Conservation (phyloP, 2,113 vertebrate genomes). For the Petrocephalus microphthalmus region DNA sequence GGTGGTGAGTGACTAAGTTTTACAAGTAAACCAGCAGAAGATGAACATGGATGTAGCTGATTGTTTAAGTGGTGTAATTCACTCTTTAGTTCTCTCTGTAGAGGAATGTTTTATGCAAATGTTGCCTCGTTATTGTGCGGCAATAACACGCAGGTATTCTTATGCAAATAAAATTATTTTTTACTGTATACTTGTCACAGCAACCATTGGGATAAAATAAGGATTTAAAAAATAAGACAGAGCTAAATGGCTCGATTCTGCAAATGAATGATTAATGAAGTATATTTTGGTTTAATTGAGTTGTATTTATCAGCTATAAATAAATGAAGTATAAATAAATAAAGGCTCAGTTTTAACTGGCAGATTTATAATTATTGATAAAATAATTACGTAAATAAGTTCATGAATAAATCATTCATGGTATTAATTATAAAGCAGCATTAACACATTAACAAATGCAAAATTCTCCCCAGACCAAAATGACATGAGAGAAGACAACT, state of each 20-base stretch:
- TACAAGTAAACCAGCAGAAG: neutral
- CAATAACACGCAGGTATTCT: neutral
- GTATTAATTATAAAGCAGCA: neutral
- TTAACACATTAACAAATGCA: neutral
- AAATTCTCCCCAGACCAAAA: neutral
- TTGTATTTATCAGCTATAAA: neutral
- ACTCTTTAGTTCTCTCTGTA: neutral
- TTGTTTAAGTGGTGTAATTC: neutral
- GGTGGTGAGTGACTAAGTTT: neutral
- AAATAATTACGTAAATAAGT: neutral
- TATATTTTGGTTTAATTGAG: neutral
- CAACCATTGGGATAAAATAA: neutral
- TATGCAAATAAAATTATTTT: neutral
- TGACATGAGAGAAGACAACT: neutral
- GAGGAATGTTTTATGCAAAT: neutral
- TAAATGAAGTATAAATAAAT: neutral
- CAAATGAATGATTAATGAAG: neutral
- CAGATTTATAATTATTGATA: conserved; percentile 6
- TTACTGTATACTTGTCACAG: neutral
- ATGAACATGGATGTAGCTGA: neutral
- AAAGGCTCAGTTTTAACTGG: neutral
- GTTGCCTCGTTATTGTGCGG: neutral
- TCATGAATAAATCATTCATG: neutral
- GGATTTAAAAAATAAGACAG: neutral
- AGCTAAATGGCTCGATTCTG: neutral